Evolutionary conservation across 2,888 invertebrate species (phyloP).

Genomic region (Oligia latruncula): DNA sequence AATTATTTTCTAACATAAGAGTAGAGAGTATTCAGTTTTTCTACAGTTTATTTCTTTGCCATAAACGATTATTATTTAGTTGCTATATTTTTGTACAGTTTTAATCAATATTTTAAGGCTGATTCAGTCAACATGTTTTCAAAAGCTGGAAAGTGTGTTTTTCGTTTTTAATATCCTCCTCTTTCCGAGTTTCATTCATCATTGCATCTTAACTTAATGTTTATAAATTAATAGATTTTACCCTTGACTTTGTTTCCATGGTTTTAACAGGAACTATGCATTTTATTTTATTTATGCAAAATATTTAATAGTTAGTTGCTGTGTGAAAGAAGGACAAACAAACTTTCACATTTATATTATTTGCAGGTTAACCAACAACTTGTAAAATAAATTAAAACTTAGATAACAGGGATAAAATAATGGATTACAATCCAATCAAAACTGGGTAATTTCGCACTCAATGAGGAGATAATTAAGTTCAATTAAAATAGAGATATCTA

Average conservation of each 20-base stretch:
- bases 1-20: slow-evolving; percentile 3
- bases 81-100: background rate
- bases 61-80: background rate
- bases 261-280: background rate
- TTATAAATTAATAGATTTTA: background rate
- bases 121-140: background rate
- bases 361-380: background rate
- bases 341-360: background rate
- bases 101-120: background rate
- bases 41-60: background rate
- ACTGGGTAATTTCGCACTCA: slow-evolving; percentile 1
- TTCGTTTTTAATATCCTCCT: background rate
- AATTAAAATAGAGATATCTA: slow-evolving; percentile 17
- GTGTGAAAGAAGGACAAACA: background rate
- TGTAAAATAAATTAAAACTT: background rate
- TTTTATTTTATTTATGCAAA: background rate
- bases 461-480: slow-evolving; percentile 15
- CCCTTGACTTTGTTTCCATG: background rate
- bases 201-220: background rate
- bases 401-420: background rate
- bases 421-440: slow-evolving; percentile 37
- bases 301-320: background rate
- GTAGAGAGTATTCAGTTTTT: background rate
- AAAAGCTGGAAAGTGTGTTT: background rate
- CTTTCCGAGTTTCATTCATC: background rate